These are phyloP conservation scores for Seira musarum DNA, from an alignment of 2,888 invertebrate genomes.

Conservation along the genomic window DNA sequence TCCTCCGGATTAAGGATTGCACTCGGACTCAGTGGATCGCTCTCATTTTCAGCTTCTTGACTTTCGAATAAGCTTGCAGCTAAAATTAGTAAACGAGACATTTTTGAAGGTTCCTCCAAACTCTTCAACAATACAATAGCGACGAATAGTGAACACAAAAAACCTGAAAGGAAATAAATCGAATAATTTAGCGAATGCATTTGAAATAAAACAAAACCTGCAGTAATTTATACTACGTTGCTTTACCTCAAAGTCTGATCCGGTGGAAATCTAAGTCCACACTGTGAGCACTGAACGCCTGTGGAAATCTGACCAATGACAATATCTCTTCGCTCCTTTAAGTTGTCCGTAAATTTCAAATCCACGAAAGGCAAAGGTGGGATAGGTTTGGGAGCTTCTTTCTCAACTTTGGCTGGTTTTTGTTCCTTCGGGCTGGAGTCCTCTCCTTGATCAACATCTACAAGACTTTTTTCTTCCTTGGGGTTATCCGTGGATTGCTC, in stretches of 20 bases:
- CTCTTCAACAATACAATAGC: too few species aligned
- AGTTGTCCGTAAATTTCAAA: slow-evolving; percentile 62
- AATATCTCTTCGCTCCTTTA: slow-evolving; percentile 63
- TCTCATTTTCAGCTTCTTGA: slow-evolving; percentile 73
- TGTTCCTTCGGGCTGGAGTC: slow-evolving; percentile 36
- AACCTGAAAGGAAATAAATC: too few species aligned
- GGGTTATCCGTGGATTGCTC: slow-evolving; percentile 44
- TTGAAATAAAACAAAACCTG: too few species aligned
- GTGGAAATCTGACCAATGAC: slow-evolving; percentile 78
- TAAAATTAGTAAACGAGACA: too few species aligned
- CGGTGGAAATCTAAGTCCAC: slow-evolving; percentile 93
- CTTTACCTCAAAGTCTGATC: slow-evolving; percentile 88
- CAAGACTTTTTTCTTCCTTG: slow-evolving; percentile 67
- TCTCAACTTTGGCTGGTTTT: slow-evolving; percentile 13
- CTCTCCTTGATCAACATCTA: slow-evolving; percentile 18
- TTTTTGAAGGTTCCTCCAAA: too few species aligned
- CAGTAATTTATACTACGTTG: background rate
- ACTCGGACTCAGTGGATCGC: slow-evolving; percentile 72
- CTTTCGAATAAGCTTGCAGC: slow-evolving; percentile 92
- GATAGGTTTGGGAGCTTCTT: slow-evolving; percentile 50
- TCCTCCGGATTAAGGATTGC: slow-evolving; percentile 76
- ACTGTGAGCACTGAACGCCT: slow-evolving; percentile 97
- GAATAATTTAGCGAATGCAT: too few species aligned
- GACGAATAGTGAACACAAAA: too few species aligned
- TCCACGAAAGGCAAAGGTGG: slow-evolving; percentile 66